Conservation (phyloP, 2,113 vertebrate species). For the Corynorhinus townsendii region DNA sequence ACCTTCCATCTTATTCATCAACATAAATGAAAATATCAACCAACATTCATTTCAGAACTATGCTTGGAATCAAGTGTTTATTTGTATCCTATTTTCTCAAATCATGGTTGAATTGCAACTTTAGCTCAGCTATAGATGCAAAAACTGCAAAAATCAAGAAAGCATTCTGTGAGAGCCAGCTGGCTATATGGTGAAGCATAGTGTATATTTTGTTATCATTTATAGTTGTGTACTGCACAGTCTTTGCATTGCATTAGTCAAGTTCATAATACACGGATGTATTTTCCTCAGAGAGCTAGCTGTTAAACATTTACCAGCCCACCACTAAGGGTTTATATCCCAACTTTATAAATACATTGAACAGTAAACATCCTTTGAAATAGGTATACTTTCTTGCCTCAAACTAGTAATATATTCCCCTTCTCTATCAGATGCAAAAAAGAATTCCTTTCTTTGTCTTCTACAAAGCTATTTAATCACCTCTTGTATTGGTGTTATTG, state of each 20-base stretch:
- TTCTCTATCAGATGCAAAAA: not conserved
- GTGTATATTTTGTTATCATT: not conserved
- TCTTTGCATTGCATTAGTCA: not conserved
- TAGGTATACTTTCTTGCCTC: not conserved
- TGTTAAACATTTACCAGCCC: not conserved
- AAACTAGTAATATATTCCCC: not conserved
- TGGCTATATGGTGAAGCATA: not conserved
- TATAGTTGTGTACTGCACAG: not conserved
- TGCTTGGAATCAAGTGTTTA: not conserved
- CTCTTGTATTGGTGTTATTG: not conserved
- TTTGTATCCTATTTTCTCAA: not conserved
- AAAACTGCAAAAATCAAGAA: not conserved
- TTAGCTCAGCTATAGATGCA: not conserved
- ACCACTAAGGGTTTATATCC: not conserved
- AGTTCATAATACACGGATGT: not conserved
- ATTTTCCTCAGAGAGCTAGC: not conserved
- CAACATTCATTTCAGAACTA: not conserved
- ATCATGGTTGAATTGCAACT: not conserved
- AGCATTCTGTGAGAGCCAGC: not conserved
- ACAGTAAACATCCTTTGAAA: not conserved
- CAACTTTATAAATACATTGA: not conserved
- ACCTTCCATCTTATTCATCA: not conserved
- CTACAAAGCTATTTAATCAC: not conserved
- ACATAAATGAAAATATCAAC: not conserved
- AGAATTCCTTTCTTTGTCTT: not conserved